phyloP scores from a whole-genome alignment of 2,113 vertebrate genomes.

The Brachyhypopomus gauderio region DNA sequence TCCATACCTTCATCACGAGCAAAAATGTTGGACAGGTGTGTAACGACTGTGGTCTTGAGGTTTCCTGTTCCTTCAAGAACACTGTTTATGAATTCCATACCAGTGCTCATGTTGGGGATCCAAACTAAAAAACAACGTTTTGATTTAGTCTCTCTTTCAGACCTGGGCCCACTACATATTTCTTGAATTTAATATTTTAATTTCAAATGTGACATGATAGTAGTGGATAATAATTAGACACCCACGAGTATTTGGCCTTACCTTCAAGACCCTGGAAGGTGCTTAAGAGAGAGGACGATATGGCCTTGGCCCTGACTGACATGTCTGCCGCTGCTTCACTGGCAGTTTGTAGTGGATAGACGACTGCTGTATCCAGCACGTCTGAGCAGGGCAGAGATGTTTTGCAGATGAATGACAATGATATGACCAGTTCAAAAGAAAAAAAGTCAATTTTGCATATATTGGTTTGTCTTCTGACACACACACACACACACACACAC shows the following conservation, averaged over 20 bases:
- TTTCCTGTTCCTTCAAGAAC: conserved; percentile 64
- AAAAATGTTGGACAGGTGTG: conserved; percentile 58
- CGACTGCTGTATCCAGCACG: neutral
- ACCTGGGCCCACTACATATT: no score
- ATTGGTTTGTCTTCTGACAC: no score
- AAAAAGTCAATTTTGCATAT: no score
- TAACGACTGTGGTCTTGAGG: conserved; percentile 57
- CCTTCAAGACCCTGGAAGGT: conserved; percentile 35
- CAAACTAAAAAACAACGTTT: conserved; percentile 26
- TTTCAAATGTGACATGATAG: neutral
- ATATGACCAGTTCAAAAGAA: no score
- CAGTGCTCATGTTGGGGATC: conserved; percentile 59
- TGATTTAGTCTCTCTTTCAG: neutral
- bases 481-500: no score
- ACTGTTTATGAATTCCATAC: conserved; percentile 55
- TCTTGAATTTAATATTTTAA: neutral
- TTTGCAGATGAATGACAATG: neutral
- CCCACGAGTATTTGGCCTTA: conserved; percentile 6
- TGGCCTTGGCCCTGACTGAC: conserved; percentile 4
- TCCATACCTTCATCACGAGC: conserved; percentile 63
- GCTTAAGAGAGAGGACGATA: conserved; percentile 9
- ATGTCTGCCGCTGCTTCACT: conserved; percentile 27
- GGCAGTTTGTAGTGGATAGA: conserved; percentile 34
- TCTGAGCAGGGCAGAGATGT: neutral
- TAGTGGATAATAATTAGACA: neutral